Conservation (phyloP, 1,140 invertebrate species). For the Chionoecetes opilio region DNA sequence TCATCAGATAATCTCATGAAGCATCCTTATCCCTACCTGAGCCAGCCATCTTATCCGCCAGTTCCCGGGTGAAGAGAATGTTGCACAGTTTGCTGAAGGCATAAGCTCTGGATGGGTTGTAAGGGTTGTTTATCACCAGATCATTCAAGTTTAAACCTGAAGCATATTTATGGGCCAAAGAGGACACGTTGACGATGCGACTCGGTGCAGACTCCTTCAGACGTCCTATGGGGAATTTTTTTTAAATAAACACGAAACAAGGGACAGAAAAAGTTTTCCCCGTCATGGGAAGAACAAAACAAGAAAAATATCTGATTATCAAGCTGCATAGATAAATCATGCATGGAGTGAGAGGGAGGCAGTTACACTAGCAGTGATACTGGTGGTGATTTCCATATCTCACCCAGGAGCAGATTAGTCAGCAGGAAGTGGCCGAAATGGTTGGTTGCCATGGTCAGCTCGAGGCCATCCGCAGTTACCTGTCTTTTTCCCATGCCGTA, state of each 20-base stretch:
- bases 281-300: too few species aligned
- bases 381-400: background rate
- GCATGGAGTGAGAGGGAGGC: background rate
- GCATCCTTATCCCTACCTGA: background rate
- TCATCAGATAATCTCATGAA: too few species aligned
- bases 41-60: background rate
- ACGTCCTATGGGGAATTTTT: background rate
- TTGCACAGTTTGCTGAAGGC: background rate
- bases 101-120: background rate
- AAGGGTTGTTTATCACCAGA: background rate
- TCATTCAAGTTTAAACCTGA: background rate
- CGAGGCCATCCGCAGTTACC: conserved; percentile 48
- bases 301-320: too few species aligned
- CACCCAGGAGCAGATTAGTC: conserved; percentile 56
- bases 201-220: background rate
- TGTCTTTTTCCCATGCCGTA: background rate
- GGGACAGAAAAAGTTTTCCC: too few species aligned
- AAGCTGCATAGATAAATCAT: too few species aligned
- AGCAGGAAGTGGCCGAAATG: conserved; percentile 69
- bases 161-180: background rate
- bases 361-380: background rate
- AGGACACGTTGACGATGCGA: background rate
- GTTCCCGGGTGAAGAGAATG: background rate
- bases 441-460: conserved; percentile 65
- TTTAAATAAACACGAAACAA: background rate